A percentile compares a stretch with the other conserved stretches of the same genome.
Evolutionary conservation across 1,140 invertebrate genomes (phyloP).

Genomic region (Zaprionus davidi): DNA sequence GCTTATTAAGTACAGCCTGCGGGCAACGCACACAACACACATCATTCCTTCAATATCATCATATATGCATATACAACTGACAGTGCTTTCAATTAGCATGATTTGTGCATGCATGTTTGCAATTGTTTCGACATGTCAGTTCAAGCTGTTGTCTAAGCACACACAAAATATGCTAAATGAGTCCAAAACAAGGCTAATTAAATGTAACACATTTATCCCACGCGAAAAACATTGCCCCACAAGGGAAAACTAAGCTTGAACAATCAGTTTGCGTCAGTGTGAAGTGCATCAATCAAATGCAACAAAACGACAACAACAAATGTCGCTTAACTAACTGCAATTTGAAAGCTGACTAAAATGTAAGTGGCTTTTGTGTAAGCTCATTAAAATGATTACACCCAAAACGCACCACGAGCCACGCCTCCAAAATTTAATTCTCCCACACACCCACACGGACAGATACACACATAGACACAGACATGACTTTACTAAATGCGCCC

Average conservation of each 20-base stretch:
- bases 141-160: conserved; percentile 45
- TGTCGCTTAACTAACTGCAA: conserved; percentile 38
- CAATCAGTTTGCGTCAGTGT: conserved; percentile 30
- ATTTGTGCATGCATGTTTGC: conserved; percentile 39
- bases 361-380: conserved; percentile 62
- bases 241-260: conserved; percentile 31
- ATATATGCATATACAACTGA: conserved; percentile 4
- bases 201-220: conserved; percentile 39
- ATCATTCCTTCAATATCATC: conserved; percentile 20
- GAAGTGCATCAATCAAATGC: conserved; percentile 57
- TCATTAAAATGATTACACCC: conserved; percentile 69
- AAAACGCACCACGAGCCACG: conserved; percentile 27
- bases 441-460: conserved; percentile 18
- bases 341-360: conserved; percentile 30
- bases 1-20: background rate
- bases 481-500: conserved; percentile 51
- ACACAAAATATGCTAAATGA: conserved; percentile 33
- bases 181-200: conserved; percentile 51
- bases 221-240: conserved; percentile 9
- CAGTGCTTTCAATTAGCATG: conserved; percentile 52
- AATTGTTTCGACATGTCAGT: conserved; percentile 29
- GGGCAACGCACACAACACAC: background rate
- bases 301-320: conserved; percentile 21
- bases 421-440: conserved; percentile 24
- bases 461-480: conserved; percentile 26